Evolutionary conservation across 1,140 invertebrate species (phyloP).

Genomic region (Lordiphosa mommai): DNA sequence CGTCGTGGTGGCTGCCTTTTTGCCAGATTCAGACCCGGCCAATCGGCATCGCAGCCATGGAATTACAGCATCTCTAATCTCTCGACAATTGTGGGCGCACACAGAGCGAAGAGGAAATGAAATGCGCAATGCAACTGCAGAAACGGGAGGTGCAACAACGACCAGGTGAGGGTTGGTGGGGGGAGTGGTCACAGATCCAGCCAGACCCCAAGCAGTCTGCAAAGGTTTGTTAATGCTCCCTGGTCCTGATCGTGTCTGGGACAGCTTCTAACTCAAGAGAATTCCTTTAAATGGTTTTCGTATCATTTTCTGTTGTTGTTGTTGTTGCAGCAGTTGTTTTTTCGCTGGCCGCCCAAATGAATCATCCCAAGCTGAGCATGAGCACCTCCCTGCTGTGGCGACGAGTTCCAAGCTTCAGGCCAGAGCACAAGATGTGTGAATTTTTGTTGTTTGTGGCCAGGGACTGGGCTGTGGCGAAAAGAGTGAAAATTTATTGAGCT

Average conservation of each 20-base stretch:
- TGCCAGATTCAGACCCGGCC: slow-evolving; percentile 15
- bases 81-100: slow-evolving; percentile 76
- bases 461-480: slow-evolving; percentile 65
- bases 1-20: slow-evolving; percentile 19
- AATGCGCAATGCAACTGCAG: slow-evolving; percentile 64
- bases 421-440: slow-evolving; percentile 66
- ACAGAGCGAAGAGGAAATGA: slow-evolving; percentile 66
- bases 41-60: slow-evolving; percentile 51
- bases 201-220: slow-evolving; percentile 77
- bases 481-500: slow-evolving; percentile 79
- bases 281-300: slow-evolving; percentile 74
- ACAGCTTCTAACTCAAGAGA: slow-evolving; percentile 60
- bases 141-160: background rate
- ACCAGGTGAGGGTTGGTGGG: background rate
- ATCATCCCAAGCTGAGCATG: slow-evolving; percentile 54
- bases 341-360: slow-evolving; percentile 51
- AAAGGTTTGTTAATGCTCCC: slow-evolving; percentile 45
- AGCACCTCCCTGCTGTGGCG: slow-evolving; percentile 74
- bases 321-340: slow-evolving; percentile 16
- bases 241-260: slow-evolving; percentile 59
- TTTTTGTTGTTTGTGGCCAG: slow-evolving; percentile 41
- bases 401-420: slow-evolving; percentile 41
- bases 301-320: slow-evolving; percentile 47
- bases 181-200: slow-evolving; percentile 1
- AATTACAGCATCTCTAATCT: slow-evolving; percentile 77